These are phyloP conservation scores for Otolemur crassicaudatus DNA, from an alignment of 2,797 vertebrate genomes.

Conservation along the genomic window DNA sequence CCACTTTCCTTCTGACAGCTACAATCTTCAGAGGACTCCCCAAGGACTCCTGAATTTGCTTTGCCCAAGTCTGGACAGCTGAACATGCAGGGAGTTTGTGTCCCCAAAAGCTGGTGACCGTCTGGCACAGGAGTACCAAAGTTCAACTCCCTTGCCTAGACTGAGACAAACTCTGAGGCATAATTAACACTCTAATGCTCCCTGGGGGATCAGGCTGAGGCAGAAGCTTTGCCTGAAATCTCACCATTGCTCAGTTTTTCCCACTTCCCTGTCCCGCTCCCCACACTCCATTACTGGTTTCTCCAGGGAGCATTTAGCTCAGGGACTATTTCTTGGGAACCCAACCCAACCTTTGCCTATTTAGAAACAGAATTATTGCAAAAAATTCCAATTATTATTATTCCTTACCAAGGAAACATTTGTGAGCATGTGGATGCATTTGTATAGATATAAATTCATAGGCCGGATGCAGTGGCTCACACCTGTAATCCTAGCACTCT, in stretches of 20 bases:
- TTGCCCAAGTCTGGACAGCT: background rate
- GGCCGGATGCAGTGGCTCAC: too few species aligned
- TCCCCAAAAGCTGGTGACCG: background rate
- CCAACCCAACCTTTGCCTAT: background rate
- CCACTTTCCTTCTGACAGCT: background rate
- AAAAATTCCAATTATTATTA: background rate
- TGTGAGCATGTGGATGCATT: background rate
- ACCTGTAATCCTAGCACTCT: too few species aligned
- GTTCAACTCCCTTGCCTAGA: background rate
- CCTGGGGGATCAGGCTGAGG: background rate
- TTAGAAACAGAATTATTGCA: background rate
- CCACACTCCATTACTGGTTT: background rate
- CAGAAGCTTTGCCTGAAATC: background rate
- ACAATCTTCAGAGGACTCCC: background rate
- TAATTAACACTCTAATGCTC: background rate
- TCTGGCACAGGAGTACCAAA: background rate
- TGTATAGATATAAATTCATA: background rate
- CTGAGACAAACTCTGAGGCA: background rate
- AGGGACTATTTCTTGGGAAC: background rate
- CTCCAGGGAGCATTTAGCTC: background rate
- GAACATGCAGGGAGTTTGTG: background rate
- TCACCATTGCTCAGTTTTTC: background rate
- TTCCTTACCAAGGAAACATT: background rate
- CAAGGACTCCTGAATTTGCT: background rate
- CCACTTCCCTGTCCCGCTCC: background rate